Base-by-base conservation (phyloP, 2,888 invertebrate genomes). In the Rotaria magnacalcarata region DNA sequence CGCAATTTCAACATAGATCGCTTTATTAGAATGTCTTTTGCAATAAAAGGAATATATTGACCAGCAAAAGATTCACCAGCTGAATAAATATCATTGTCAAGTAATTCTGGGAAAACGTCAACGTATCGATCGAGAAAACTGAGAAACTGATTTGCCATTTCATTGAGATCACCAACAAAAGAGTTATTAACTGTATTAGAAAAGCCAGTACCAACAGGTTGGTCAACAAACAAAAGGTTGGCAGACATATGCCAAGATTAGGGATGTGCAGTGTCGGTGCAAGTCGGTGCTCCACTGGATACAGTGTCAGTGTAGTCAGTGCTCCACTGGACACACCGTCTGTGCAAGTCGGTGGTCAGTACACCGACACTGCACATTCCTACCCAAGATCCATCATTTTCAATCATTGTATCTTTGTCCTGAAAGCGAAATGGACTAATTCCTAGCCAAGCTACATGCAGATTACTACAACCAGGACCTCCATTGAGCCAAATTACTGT, bases 341-440 rank as follows among this genome's bases (percentile, higher is more conserved):
- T n/a, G n/a, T n/a, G n/a, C n/a, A n/a, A n/a, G n/a, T n/a, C n/a
- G n/a, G n/a, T n/a, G n/a, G n/a, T n/a, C n/a, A n/a, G n/a, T n/a
- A n/a, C n/a, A n/a, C n/a, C n/a, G n/a, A n/a, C n/a, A n/a, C n/a
- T n/a, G n/a, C n/a, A n/a, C n/a, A n/a, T n/a, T n/a, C n/a, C n/a
- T n/a, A n/a, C n/a, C 56, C 56, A 56, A 4, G 56, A 56, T 56
- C 24, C 56, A 27, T 60, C 8, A 60, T 60, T 60, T 60, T 60
- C 58, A 24, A 60, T 11, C 2, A 60, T 60, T 11, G 58, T 60
- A 60, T 60, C n/a, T n/a, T n/a, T 11, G n/a, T n/a, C n/a, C n/a
- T 60, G 58, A 60, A 60, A 60, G 5, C 58, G 58, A n/a, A 60
- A 60, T n/a, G 58, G 58, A 60, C 58, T n/a, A 60, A 60, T 60